These are phyloP conservation scores for Dyspetes luteomarginatus DNA, from an alignment of 2,888 invertebrate genomes.

Conservation along the genomic window DNA sequence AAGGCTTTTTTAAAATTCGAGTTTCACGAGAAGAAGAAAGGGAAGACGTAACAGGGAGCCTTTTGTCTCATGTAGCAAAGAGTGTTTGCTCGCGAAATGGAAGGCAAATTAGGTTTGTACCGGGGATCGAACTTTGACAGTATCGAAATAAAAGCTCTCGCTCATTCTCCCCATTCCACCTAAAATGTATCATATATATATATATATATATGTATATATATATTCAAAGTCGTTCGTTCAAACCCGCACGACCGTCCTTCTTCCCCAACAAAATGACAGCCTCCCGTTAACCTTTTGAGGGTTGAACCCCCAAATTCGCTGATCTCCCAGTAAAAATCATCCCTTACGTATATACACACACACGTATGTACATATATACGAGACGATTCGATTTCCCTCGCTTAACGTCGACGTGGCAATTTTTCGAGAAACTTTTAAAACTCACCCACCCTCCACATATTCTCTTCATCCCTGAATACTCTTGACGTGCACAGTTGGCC, in stretches of 20 bases:
- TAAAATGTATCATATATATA: constrained; percentile 41
- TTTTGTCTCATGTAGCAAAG: background rate
- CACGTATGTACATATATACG: constrained; percentile 35
- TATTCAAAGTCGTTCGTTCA: constrained; percentile 19
- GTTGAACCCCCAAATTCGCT: constrained; percentile 51
- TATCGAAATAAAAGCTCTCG: constrained; percentile 80
- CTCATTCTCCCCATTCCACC: constrained; percentile 22
- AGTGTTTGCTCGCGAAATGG: constrained; percentile 81
- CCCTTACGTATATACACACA: background rate
- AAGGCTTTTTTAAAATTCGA: no score
- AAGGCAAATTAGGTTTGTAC: constrained; percentile 82
- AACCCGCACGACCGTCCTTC: constrained; percentile 22
- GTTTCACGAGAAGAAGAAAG: background rate
- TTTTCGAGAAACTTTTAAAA: constrained; percentile 64
- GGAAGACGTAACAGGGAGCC: background rate
- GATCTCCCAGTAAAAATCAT: constrained; percentile 55
- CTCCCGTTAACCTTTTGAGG: constrained; percentile 73
- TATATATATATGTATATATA: background rate
- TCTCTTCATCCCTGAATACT: constrained; percentile 5
- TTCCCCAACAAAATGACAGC: constrained; percentile 62
- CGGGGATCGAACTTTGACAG: constrained; percentile 77
- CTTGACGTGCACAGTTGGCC: constrained; percentile 19
- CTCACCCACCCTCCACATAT: constrained; percentile 23
- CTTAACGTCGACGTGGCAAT: constrained; percentile 66
- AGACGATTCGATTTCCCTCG: constrained; percentile 63